A percentile compares a stretch with the other conserved stretches of the same genome.
Conservation (phyloP, 2,113 vertebrate genomes). For the Notiomystis cincta region DNA sequence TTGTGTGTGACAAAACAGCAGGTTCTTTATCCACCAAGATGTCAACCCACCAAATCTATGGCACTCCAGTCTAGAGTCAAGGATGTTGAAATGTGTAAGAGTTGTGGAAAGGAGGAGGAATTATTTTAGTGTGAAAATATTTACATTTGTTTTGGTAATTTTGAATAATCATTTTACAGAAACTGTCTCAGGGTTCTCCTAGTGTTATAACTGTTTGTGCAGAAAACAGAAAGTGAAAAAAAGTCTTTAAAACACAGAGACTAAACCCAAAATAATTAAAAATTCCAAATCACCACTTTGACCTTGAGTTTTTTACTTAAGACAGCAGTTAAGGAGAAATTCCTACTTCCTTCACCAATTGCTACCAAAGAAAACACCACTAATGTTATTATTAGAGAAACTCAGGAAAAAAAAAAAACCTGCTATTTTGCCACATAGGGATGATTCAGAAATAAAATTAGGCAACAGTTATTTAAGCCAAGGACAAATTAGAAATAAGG, state of each 20-base stretch:
- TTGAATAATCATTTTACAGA: not conserved
- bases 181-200: rapidly evolving
- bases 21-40: not conserved
- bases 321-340: not conserved
- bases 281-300: not conserved
- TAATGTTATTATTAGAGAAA: not conserved
- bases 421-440: not conserved
- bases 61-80: not conserved
- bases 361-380: not conserved
- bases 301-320: not conserved
- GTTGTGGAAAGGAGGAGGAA: not conserved
- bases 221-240: not conserved
- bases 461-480: not conserved
- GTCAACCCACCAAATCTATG: no score
- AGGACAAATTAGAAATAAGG: not conserved
- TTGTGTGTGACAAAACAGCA: not conserved
- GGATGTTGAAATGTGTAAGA: not conserved
- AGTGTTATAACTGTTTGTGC: not conserved
- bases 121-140: not conserved
- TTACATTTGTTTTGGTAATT: not conserved
- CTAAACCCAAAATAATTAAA: not conserved
- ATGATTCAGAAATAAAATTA: not conserved
- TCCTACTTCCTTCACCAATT: not conserved
- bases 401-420: rapidly evolving
- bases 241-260: not conserved